Evolutionary conservation across 1,140 invertebrate genomes (phyloP).

Genomic region (Pseudomyrmex pallidus): DNA sequence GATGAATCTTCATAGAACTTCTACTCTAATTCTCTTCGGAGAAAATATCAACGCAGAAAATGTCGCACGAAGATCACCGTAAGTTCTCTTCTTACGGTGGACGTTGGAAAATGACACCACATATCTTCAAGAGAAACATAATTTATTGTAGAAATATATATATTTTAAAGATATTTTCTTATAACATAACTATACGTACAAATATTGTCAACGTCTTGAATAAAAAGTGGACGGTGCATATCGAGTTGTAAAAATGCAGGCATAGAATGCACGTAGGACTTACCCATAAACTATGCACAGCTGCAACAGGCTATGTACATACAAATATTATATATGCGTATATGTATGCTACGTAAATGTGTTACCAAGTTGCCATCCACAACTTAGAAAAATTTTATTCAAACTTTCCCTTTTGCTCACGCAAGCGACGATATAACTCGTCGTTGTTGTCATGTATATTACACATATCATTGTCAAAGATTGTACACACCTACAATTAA

Average conservation of each 20-base stretch:
- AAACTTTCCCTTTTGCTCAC: slow-evolving; percentile 29
- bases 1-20: too few relatives aligned
- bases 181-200: not conserved
- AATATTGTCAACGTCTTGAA: too few relatives aligned
- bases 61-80: too few relatives aligned
- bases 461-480: not conserved
- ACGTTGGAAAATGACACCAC: too few relatives aligned
- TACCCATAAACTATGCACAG: slow-evolving; percentile 22
- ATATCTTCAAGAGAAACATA: too few relatives aligned
- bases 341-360: slow-evolving; percentile 1
- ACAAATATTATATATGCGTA: not conserved
- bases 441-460: slow-evolving; percentile 6
- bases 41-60: too few relatives aligned
- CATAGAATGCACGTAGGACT: slow-evolving; percentile 39
- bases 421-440: slow-evolving; percentile 12
- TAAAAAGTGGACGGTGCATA: not conserved
- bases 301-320: slow-evolving; percentile 19
- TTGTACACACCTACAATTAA: too few relatives aligned
- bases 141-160: not conserved
- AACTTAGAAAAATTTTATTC: slow-evolving; percentile 43
- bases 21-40: too few relatives aligned
- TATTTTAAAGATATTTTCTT: not conserved
- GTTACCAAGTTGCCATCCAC: slow-evolving; percentile 20
- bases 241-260: slow-evolving; percentile 2
- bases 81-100: too few relatives aligned